Evolutionary conservation across 2,888 invertebrate genomes (phyloP), one percentile per base, ranked within the genome.

Genomic region (Agrochola lychnidis): DNA sequence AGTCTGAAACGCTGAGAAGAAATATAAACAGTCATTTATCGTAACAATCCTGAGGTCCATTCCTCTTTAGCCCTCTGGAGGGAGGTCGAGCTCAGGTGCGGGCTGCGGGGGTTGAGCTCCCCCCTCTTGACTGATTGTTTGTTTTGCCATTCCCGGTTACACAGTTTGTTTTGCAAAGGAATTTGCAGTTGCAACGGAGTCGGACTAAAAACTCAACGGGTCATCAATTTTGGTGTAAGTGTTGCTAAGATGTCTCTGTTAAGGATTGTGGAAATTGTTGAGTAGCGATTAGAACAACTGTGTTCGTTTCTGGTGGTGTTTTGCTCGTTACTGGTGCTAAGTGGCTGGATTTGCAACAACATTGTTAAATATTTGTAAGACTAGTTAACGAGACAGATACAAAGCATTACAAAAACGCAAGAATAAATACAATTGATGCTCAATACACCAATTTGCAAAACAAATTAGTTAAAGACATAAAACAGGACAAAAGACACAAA

Each of bases 11-110:
- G 87, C 79, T 86, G 84, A 90, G 92, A 90, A 94, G 94, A 95
- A 92, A 94, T 94, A 95, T 95, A 95, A 94, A 95, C 94, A 94
- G 93, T 91, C 91, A 95, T 96, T 95, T 94, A 95, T 96, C 93
- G 92, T 88, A 82, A 90, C 92, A 92, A 94, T 93, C 91, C 90
- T 85, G 89, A 87, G 91, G 92, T 93, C 92, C 92, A 89, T 90
- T 91, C 90, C 90, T 90, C 85, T 89, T 89, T 89, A 83, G 82
- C 80, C 84, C 88, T 83, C 85, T 80, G 70, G 85, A 83, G 86
- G 82, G 83, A 87, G 81, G 84, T 75, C 62, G 92, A 89, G 90
- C 94, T 91, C 95, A 95, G 95, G 95, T 95, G 95, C 88, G 83
- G 86, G 71, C 45, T 73, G 57, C 72, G 72, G 73, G 86, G 87